Evolutionary conservation across 1,140 invertebrate species (phyloP).

Genomic region (Sinonovacula constricta): DNA sequence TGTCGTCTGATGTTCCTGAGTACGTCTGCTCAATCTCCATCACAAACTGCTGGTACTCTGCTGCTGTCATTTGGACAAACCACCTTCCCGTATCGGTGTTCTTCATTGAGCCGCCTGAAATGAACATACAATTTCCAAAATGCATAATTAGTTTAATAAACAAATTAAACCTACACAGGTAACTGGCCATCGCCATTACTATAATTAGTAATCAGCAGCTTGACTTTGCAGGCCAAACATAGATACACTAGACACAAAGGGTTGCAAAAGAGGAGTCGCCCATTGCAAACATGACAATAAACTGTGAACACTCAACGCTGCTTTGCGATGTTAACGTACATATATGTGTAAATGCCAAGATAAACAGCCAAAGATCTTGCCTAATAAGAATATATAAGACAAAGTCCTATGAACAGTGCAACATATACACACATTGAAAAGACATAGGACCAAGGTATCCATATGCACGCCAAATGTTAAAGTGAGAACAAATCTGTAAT

Average conservation of each 20-base stretch:
- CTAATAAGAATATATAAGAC: no score
- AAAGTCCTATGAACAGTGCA: no score
- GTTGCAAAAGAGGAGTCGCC: neutral
- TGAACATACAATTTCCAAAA: neutral
- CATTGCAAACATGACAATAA: neutral
- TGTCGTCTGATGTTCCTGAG: slow-evolving; percentile 13
- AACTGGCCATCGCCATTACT: neutral
- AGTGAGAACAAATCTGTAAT: no score
- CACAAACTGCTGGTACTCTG: slow-evolving; percentile 13
- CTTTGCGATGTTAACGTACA: no score
- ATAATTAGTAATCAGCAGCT: neutral
- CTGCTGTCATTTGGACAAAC: slow-evolving; percentile 26
- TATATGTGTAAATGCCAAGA: no score
- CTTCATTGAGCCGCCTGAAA: slow-evolving; percentile 1
- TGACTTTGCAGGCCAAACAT: no score
- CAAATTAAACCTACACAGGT: neutral
- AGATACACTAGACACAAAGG: neutral
- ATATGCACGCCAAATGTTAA: no score
- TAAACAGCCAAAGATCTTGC: no score
- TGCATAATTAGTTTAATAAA: neutral
- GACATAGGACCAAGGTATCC: no score
- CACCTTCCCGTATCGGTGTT: neutral
- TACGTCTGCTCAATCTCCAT: slow-evolving; percentile 12
- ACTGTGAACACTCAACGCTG: no score
- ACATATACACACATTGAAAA: no score